Percentiles rank a stretch among this genome's conserved stretches.
Evolutionary conservation across 2,888 invertebrate genomes (phyloP).

Genomic region (Dyspetes luteomarginatus): DNA sequence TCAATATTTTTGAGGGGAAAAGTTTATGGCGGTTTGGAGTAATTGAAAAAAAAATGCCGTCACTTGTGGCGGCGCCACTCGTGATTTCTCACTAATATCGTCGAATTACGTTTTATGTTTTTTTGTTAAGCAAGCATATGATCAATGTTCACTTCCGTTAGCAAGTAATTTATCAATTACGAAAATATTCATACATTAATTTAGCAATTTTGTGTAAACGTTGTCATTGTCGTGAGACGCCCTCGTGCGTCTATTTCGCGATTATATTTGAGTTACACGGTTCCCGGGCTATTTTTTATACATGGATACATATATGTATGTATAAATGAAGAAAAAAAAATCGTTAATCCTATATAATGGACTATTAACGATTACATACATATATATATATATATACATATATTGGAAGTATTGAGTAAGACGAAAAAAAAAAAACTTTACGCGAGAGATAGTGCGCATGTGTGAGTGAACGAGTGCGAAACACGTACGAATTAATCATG

Average conservation of each 20-base stretch:
- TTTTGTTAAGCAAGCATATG: too few species aligned
- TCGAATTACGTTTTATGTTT: too few species aligned
- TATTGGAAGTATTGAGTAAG: constrained; percentile 23
- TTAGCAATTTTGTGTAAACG: too few species aligned
- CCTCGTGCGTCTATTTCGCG: constrained; percentile 21
- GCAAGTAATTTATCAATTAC: too few species aligned
- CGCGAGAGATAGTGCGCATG: constrained; percentile 25
- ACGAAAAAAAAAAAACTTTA: constrained; percentile 40
- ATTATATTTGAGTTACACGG: constrained; percentile 68
- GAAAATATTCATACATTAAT: too few species aligned
- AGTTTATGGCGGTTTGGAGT: too few species aligned
- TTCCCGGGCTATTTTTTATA: constrained; percentile 74
- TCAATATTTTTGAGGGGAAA: too few species aligned
- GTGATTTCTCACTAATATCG: too few species aligned
- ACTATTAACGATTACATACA: constrained; percentile 30
- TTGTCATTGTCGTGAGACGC: constrained; percentile 9
- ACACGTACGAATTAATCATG: constrained; percentile 33
- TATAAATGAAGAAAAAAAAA: constrained; percentile 53
- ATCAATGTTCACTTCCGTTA: too few species aligned
- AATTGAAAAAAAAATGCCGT: too few species aligned
- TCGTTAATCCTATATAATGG: constrained; percentile 21
- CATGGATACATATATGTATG: constrained; percentile 52
- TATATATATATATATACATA: constrained; percentile 15
- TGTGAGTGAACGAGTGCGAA: constrained; percentile 37
- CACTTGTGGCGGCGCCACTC: too few species aligned